Percentiles rank a stretch among this genome's conserved stretches.
phyloP scores from a whole-genome alignment of 1,140 invertebrate species.

The Drosophila murphyi region DNA sequence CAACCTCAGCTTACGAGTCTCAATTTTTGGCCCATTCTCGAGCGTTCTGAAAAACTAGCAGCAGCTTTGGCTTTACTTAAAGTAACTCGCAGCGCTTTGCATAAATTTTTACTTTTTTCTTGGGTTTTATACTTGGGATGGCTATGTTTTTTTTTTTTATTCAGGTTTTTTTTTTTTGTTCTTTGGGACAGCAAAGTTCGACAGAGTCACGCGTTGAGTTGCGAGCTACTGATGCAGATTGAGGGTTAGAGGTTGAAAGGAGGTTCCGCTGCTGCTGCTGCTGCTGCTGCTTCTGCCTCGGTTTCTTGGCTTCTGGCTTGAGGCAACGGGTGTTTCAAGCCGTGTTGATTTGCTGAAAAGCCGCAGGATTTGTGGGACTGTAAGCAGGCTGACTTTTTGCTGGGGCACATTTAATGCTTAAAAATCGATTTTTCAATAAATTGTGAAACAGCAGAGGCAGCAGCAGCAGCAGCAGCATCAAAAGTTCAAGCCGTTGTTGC shows the following conservation, averaged over 20 bases:
- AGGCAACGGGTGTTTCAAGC: conserved; percentile 46
- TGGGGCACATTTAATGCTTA: conserved; percentile 65
- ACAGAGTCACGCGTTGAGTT: conserved; percentile 76
- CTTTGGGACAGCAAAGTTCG: conserved; percentile 58
- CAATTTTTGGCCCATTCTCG: conserved; percentile 46
- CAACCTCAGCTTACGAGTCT: conserved; percentile 52
- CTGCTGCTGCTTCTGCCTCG: not conserved
- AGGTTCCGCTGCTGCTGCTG: conserved; percentile 4
- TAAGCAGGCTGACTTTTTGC: conserved; percentile 64
- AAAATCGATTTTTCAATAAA: conserved; percentile 82
- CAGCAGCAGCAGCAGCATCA: conserved; percentile 24
- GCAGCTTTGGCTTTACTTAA: conserved; percentile 72
- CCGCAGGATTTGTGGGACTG: conserved; percentile 72
- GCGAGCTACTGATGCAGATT: conserved; percentile 40
- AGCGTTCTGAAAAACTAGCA: conserved; percentile 39
- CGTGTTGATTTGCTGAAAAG: conserved; percentile 78
- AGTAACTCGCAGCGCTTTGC: conserved; percentile 79
- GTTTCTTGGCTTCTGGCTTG: not conserved
- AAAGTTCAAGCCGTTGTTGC: conserved; percentile 71
- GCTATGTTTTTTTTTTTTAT: conserved; percentile 5
- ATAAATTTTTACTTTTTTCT: conserved; percentile 63
- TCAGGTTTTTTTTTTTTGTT: conserved; percentile 1
- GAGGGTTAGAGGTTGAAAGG: not conserved
- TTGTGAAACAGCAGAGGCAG: conserved; percentile 38
- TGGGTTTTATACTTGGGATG: conserved; percentile 19